phyloP scores from a whole-genome alignment of 2,113 vertebrate genomes.

The Pavo muticus region DNA sequence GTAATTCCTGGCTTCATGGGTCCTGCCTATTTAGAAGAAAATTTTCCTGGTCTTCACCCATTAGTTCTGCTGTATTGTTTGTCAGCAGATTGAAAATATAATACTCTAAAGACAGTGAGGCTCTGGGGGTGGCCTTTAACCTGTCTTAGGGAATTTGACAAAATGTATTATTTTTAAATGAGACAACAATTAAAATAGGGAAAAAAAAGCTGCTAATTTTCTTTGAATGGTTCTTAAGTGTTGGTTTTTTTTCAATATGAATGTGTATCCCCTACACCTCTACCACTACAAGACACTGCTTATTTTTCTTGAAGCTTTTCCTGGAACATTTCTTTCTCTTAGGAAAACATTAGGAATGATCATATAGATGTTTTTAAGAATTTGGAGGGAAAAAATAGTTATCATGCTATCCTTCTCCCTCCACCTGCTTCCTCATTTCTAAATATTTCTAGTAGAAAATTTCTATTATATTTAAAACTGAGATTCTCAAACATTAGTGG shows the following conservation, averaged over 20 bases:
- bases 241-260: not conserved
- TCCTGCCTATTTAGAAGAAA: not conserved
- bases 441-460: not conserved
- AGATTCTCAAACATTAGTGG: not conserved
- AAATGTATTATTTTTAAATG: not conserved
- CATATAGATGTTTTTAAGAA: not conserved
- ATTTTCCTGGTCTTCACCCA: not conserved
- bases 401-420: not conserved
- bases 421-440: accelerated
- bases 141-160: not conserved
- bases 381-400: not conserved
- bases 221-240: not conserved
- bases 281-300: not conserved
- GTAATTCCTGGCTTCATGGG: not conserved
- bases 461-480: not conserved
- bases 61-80: not conserved
- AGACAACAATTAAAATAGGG: not conserved
- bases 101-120: not conserved
- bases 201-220: not conserved
- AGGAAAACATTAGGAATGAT: not conserved
- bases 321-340: not conserved
- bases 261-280: no score
- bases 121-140: not conserved
- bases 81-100: not conserved
- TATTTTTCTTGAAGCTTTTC: not conserved